Evolutionary conservation across 2,797 vertebrate genomes (phyloP).

Genomic region (Masticophis lateralis): DNA sequence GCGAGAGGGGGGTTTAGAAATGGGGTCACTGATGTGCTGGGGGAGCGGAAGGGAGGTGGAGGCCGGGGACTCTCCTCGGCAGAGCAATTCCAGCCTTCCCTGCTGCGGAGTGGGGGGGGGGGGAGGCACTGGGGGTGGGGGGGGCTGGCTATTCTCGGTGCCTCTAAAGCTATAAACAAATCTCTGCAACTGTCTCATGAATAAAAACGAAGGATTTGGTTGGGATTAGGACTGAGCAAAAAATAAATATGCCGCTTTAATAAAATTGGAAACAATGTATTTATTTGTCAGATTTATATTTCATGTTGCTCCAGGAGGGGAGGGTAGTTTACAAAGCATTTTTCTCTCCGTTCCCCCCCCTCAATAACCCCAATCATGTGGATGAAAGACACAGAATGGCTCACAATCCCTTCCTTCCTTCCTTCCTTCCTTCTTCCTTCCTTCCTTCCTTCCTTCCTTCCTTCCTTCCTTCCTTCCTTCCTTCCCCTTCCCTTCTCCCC

Average conservation of each 20-base stretch:
- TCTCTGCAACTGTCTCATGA: background rate
- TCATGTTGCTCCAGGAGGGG: background rate
- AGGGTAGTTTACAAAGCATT: background rate
- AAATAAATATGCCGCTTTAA: background rate
- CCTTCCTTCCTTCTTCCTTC: too few species aligned
- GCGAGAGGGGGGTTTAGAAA: too few species aligned
- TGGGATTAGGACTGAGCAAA: background rate
- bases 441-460: too few species aligned
- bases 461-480: too few species aligned
- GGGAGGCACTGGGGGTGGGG: too few species aligned
- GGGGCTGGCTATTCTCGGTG: accelerated
- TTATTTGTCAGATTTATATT: background rate
- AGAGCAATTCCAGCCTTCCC: background rate
- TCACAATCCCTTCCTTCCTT: background rate
- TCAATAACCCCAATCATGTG: background rate
- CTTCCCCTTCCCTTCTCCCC: too few species aligned
- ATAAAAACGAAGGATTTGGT: background rate
- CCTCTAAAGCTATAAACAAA: background rate
- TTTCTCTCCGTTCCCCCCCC: background rate
- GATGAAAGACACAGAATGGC: background rate
- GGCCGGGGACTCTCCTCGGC: background rate
- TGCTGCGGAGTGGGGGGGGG: background rate
- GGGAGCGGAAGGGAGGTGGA: background rate
- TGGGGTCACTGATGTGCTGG: background rate
- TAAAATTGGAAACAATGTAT: background rate